These are phyloP conservation scores for Arion vulgaris DNA, from an alignment of 1,140 invertebrate species.

Conservation along the genomic window DNA sequence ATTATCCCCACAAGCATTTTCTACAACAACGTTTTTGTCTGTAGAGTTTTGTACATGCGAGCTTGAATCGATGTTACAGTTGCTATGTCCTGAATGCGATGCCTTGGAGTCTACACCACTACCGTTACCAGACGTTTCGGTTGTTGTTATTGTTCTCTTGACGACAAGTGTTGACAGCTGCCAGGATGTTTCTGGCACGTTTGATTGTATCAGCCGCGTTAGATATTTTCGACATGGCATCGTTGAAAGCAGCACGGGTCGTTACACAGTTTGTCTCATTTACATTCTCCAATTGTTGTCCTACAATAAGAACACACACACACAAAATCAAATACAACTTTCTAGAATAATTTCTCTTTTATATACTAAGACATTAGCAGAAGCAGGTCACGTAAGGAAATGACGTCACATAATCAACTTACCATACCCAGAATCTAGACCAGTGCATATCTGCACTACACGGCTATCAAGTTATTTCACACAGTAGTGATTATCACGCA, in stretches of 20 bases:
- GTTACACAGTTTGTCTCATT: background rate
- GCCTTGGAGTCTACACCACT: background rate
- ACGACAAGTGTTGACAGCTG: background rate
- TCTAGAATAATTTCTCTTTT: too few relatives aligned
- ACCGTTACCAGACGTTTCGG: background rate
- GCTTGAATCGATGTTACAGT: background rate
- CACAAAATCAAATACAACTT: too few relatives aligned
- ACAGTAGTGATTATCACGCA: too few relatives aligned
- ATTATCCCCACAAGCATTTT: background rate
- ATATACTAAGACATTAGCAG: too few relatives aligned
- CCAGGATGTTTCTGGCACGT: slow-evolving; percentile 1
- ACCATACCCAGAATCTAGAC: too few relatives aligned
- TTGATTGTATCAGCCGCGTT: slow-evolving; percentile 1
- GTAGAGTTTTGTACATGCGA: background rate
- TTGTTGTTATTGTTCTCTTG: slow-evolving; percentile 24
- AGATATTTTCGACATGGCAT: slow-evolving; percentile 1
- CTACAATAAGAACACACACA: background rate
- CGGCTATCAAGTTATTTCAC: too few relatives aligned
- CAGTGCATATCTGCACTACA: too few relatives aligned
- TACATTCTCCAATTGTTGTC: background rate
- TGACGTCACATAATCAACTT: too few relatives aligned
- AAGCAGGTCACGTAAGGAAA: too few relatives aligned
- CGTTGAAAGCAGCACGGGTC: background rate
- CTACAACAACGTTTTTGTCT: background rate
- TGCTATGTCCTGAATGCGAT: background rate